phyloP scores from a whole-genome alignment of 2,888 invertebrate genomes.

The Clitarchus hookeri region DNA sequence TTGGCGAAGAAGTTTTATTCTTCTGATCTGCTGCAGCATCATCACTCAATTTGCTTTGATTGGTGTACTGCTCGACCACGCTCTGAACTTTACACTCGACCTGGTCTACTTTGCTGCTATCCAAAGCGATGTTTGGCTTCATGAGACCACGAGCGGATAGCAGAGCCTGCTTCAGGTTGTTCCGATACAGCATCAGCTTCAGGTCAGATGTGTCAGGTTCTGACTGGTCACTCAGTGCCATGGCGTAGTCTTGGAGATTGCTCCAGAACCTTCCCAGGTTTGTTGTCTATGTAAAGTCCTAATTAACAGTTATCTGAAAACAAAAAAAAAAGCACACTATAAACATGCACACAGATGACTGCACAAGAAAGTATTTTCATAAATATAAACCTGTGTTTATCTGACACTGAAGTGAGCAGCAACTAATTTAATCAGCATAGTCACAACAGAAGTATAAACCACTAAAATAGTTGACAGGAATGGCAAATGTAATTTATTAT shows the following conservation, averaged over 20 bases:
- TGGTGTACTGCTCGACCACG: background rate
- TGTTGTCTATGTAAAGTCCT: background rate
- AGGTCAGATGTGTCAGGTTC: background rate
- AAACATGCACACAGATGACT: no score
- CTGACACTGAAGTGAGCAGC: no score
- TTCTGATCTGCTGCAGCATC: background rate
- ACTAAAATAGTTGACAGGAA: no score
- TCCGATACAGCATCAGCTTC: conserved; percentile 1
- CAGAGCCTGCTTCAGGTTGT: conserved; percentile 14
- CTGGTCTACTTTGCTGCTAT: background rate
- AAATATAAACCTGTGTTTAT: no score
- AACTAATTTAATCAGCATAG: no score
- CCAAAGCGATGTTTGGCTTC: background rate
- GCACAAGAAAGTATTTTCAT: no score
- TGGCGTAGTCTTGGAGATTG: background rate
- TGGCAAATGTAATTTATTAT: no score
- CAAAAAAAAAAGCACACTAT: background rate
- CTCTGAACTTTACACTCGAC: background rate
- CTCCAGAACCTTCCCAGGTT: background rate
- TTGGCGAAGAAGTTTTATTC: background rate
- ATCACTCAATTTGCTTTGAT: no score
- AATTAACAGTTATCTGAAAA: background rate
- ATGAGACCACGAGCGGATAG: background rate
- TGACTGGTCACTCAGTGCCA: background rate
- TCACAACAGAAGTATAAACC: no score